These are phyloP conservation scores for Salvator merianae DNA, from an alignment of 2,113 vertebrate species.

Conservation along the genomic window DNA sequence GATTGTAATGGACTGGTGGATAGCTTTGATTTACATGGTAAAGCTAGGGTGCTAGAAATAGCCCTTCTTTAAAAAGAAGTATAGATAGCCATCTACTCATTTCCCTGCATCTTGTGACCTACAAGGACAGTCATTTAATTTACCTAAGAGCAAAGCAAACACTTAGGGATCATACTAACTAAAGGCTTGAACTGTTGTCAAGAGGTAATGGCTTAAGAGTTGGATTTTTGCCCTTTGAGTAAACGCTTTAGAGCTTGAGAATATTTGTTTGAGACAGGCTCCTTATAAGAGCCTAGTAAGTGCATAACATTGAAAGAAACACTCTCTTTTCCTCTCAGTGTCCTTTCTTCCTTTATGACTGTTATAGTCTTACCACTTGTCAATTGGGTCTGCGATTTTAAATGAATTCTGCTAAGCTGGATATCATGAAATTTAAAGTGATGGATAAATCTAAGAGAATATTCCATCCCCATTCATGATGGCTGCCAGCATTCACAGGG, in stretches of 20 bases:
- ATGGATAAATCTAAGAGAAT: not conserved
- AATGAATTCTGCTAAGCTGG: not conserved
- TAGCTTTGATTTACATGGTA: slow-evolving; percentile 68
- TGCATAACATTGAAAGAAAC: not conserved
- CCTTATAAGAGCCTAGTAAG: slow-evolving; percentile 11
- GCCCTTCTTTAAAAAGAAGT: slow-evolving; percentile 37
- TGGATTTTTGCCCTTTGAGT: slow-evolving; percentile 4
- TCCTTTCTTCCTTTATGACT: rapidly evolving
- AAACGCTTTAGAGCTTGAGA: slow-evolving; percentile 36
- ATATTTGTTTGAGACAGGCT: slow-evolving; percentile 25
- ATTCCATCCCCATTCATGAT: not conserved
- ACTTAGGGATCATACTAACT: slow-evolving; percentile 45
- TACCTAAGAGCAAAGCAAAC: slow-evolving; percentile 48
- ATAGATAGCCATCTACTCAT: slow-evolving; percentile 50
- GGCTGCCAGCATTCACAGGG: not conserved
- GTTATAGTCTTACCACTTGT: rapidly evolving
- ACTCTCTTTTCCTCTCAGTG: rapidly evolving
- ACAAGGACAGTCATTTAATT: slow-evolving; percentile 58
- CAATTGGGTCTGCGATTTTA: not conserved
- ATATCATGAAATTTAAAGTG: not conserved
- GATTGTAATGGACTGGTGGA: slow-evolving; percentile 60
- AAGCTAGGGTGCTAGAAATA: slow-evolving; percentile 59
- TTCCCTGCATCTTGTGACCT: slow-evolving; percentile 39
- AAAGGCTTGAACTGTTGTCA: slow-evolving; percentile 46
- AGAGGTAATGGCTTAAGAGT: slow-evolving; percentile 30